Conservation (phyloP, 2,797 vertebrate species). For the Hippocampus kuda region DNA sequence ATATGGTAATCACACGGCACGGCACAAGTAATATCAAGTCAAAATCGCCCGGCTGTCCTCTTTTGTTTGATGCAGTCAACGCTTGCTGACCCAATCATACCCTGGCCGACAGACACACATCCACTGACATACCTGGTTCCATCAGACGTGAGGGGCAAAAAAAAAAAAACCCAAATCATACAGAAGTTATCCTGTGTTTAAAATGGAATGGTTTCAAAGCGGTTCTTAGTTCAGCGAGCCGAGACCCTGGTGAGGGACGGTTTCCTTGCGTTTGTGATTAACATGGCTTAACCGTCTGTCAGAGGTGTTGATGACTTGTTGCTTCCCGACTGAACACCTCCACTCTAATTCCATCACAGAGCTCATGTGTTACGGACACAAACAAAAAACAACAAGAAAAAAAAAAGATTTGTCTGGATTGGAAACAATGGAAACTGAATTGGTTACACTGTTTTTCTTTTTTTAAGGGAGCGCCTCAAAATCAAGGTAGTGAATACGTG, state of each 20-base stretch:
- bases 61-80: constrained; percentile 43
- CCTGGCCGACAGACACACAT: constrained; percentile 30
- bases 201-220: too few relatives aligned
- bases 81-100: neutral
- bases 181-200: neutral
- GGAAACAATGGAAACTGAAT: too few relatives aligned
- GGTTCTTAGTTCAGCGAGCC: neutral
- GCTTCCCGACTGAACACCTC: constrained; percentile 37
- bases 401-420: neutral
- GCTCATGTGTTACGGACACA: neutral
- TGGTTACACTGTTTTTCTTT: too few relatives aligned
- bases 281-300: constrained; percentile 19
- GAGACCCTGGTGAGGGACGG: neutral
- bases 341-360: constrained; percentile 31
- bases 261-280: constrained; percentile 30
- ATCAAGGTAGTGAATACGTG: neutral
- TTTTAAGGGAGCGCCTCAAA: neutral
- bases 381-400: too few relatives aligned
- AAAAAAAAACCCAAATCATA: neutral
- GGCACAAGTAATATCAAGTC: neutral
- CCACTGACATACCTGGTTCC: neutral
- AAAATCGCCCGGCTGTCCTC: neutral
- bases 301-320: constrained; percentile 40
- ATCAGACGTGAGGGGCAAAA: too few relatives aligned
- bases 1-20: too few relatives aligned